Evolutionary conservation across 92 coral and sea anemone genomes (phyloP).

Genomic region (Epizoanthus ramosus): DNA sequence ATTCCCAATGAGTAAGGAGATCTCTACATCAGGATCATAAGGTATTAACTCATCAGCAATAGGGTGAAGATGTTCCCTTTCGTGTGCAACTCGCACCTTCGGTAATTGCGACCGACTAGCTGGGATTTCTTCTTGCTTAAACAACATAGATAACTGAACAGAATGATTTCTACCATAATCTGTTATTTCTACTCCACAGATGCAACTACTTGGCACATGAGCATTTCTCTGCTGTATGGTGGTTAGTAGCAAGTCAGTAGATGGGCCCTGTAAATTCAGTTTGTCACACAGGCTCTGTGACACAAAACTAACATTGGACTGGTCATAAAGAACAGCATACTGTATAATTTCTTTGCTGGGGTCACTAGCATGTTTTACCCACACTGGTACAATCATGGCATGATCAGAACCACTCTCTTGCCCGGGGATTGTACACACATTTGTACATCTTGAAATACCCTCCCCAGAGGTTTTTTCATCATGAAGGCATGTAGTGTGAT

Average conservation of each 20-base stretch:
- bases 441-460: constrained; percentile 6
- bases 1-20: too few relatives aligned
- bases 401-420: too few relatives aligned
- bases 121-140: constrained; percentile 39
- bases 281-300: constrained; percentile 31
- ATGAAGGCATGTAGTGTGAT: constrained; percentile 54
- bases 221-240: too few relatives aligned
- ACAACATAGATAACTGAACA: constrained; percentile 53
- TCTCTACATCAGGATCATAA: constrained; percentile 45
- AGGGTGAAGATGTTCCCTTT: constrained; percentile 47
- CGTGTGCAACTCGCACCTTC: constrained; percentile 45
- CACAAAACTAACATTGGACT: constrained; percentile 34
- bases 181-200: constrained; percentile 48
- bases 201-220: constrained; percentile 42
- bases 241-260: too few relatives aligned
- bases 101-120: constrained; percentile 59
- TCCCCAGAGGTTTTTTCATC: constrained; percentile 28
- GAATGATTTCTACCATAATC: constrained; percentile 39
- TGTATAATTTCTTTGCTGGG: too few relatives aligned
- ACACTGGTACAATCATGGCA: too few relatives aligned
- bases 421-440: too few relatives aligned
- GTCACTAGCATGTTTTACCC: too few relatives aligned
- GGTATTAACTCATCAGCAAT: constrained; percentile 56
- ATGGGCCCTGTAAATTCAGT: too few relatives aligned
- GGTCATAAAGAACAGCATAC: constrained; percentile 55